Evolutionary conservation across 2,888 invertebrate genomes (phyloP).

Genomic region (Serripes groenlandicus): DNA sequence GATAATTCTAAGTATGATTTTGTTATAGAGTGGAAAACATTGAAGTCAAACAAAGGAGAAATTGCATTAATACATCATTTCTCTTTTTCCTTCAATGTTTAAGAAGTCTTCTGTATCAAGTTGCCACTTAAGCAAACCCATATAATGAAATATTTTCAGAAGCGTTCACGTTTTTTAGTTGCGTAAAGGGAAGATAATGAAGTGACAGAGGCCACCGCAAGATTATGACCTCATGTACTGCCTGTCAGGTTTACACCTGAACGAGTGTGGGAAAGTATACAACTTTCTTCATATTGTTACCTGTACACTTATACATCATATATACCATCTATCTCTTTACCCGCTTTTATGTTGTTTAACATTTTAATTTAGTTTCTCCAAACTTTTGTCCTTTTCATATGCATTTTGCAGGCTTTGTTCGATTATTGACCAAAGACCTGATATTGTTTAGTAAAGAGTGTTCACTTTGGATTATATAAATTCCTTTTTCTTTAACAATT

Average conservation of each 20-base stretch:
- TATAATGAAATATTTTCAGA: no score
- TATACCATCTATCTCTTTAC: not conserved
- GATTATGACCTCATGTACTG: conserved; percentile 54
- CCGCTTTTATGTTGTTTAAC: not conserved
- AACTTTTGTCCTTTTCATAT: no score
- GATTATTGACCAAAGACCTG: no score
- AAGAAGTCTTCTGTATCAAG: not conserved
- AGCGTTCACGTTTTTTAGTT: no score
- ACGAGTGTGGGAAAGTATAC: conserved; percentile 56
- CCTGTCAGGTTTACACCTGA: conserved; percentile 54
- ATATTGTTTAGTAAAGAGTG: no score
- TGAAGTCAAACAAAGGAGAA: not conserved
- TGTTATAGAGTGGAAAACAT: not conserved
- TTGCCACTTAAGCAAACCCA: no score
- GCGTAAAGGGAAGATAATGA: conserved; percentile 35
- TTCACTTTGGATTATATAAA: no score
- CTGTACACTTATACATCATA: not conserved
- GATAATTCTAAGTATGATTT: no score
- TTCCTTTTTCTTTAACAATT: no score
- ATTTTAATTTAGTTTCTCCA: not conserved
- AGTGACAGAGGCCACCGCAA: conserved; percentile 32
- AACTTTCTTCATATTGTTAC: conserved; percentile 17
- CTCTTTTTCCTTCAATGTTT: not conserved
- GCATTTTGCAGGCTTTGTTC: no score
- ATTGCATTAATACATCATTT: not conserved